A percentile compares a stretch with the other conserved stretches of the same genome.
These are phyloP conservation scores for Phoebastria nigripes DNA, from an alignment of 2,797 vertebrate genomes.

Conservation along the genomic window DNA sequence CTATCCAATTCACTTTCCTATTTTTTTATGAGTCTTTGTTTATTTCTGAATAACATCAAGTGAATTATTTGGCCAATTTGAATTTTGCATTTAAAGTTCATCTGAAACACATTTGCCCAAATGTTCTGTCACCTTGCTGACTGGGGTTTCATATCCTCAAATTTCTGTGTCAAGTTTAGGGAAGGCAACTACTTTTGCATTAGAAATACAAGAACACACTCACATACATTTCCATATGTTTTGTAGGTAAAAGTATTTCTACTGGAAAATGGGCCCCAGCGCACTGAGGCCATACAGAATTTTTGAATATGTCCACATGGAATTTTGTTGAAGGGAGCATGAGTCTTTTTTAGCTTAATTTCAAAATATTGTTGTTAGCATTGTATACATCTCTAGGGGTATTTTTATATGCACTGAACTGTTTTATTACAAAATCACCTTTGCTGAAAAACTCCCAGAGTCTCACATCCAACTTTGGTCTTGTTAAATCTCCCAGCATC, in stretches of 20 bases:
- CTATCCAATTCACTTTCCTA: not conserved
- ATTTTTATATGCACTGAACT: not conserved
- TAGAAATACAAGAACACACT: not conserved
- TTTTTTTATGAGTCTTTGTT: not conserved
- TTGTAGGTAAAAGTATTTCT: not conserved
- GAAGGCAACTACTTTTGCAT: not conserved
- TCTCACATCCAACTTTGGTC: not conserved
- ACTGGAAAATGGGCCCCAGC: not conserved
- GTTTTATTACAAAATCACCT: slow-evolving; percentile 9
- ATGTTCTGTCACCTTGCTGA: not conserved
- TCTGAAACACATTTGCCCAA: not conserved
- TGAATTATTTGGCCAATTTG: not conserved
- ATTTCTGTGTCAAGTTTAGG: not conserved
- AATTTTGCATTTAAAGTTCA: not conserved
- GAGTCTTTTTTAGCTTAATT: not conserved
- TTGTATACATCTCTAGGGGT: not conserved
- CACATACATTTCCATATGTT: not conserved
- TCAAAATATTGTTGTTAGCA: slow-evolving; percentile 27
- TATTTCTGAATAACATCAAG: slow-evolving; percentile 5
- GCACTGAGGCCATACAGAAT: not conserved
- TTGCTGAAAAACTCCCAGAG: not conserved
- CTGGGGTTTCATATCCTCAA: not conserved
- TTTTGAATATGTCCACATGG: not conserved
- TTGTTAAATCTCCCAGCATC: not conserved
- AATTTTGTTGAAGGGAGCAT: not conserved